These are phyloP conservation scores for Diarsia rubi DNA, from an alignment of 2,888 invertebrate genomes.

Conservation along the genomic window DNA sequence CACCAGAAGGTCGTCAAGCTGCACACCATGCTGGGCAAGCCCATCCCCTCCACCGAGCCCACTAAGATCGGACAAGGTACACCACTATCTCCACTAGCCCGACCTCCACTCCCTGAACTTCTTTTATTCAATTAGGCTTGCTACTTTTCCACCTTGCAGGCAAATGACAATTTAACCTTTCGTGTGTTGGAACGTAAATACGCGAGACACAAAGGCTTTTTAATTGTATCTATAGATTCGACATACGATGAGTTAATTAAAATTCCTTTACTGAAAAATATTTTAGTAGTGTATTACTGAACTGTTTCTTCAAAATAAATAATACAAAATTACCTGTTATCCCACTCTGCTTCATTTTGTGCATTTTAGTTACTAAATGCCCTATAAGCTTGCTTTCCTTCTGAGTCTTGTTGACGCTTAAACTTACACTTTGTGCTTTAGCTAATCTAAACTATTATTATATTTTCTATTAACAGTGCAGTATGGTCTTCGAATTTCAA, in stretches of 20 bases:
- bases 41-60: conserved; percentile 98
- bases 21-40: conserved; percentile 99
- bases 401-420: background rate
- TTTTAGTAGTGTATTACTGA: background rate
- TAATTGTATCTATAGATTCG: too few relatives aligned
- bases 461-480: background rate
- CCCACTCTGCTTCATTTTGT: background rate
- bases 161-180: too few relatives aligned
- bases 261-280: too few relatives aligned
- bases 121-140: background rate
- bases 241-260: too few relatives aligned
- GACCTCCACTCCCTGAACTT: too few relatives aligned
- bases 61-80: conserved; percentile 92
- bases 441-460: background rate
- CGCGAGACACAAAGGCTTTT: too few relatives aligned
- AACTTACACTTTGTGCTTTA: background rate
- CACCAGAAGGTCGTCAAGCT: conserved; percentile 99
- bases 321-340: background rate
- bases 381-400: background rate
- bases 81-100: background rate
- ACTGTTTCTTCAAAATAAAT: background rate
- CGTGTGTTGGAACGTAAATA: too few relatives aligned
- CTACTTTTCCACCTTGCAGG: background rate
- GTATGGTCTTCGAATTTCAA: background rate
- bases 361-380: background rate